Conservation (phyloP, 2,113 vertebrate species). For the Diglossa brunneiventris region DNA sequence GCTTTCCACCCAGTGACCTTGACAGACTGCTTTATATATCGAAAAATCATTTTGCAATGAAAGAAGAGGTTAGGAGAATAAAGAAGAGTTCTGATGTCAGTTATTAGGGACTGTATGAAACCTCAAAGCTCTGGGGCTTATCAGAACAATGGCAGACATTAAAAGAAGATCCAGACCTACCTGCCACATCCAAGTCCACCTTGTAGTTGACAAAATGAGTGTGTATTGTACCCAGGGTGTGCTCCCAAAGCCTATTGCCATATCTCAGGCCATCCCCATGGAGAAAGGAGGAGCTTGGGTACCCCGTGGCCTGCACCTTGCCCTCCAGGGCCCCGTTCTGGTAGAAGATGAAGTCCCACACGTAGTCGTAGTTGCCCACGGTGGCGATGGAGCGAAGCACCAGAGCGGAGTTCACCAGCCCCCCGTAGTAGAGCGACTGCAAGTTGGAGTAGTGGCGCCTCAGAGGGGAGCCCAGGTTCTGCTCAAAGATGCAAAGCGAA, state of each 20-base stretch:
- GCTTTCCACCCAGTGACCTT: neutral
- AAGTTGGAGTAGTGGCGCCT: conserved; percentile 84
- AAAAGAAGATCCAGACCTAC: conserved; percentile 59
- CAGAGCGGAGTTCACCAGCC: conserved; percentile 82
- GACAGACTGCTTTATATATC: accelerated
- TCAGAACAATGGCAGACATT: accelerated
- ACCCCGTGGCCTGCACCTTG: conserved; percentile 86
- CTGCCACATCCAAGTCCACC: conserved; percentile 86
- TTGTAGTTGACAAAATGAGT: conserved; percentile 88
- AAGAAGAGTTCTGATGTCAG: neutral
- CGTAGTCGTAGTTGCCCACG: conserved; percentile 85
- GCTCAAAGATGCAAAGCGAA: conserved; percentile 86
- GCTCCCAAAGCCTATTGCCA: conserved; percentile 77
- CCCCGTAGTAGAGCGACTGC: conserved; percentile 78
- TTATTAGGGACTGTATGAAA: neutral
- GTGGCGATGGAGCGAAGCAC: conserved; percentile 82
- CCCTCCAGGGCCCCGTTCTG: conserved; percentile 80
- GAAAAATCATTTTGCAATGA: neutral
- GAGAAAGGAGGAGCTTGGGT: conserved; percentile 80
- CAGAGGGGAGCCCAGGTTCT: conserved; percentile 82
- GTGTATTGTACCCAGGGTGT: conserved; percentile 82
- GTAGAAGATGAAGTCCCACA: conserved; percentile 90
- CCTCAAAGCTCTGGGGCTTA: neutral
- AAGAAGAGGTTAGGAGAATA: neutral
- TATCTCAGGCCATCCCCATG: conserved; percentile 70